Percentiles rank a stretch among this genome's conserved stretches.
These are phyloP conservation scores for Shinisaurus crocodilurus DNA, from an alignment of 2,113 vertebrate genomes.

Conservation along the genomic window DNA sequence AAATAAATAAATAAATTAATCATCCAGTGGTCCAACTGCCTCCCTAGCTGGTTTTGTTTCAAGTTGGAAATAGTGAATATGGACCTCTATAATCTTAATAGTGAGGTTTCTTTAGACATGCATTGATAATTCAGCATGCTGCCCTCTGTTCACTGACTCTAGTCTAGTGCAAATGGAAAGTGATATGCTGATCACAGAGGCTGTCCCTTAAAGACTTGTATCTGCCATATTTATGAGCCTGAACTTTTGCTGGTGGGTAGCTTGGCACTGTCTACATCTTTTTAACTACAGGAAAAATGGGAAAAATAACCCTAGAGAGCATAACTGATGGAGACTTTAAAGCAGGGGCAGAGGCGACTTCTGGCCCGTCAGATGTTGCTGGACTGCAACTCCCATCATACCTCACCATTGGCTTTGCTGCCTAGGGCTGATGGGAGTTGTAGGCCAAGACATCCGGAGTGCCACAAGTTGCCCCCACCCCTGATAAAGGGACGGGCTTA, in stretches of 20 bases:
- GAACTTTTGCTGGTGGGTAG: neutral
- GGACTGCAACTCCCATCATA: too few relatives aligned
- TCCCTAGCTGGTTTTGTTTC: neutral
- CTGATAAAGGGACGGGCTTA: neutral
- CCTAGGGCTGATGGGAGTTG: too few relatives aligned
- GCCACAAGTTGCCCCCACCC: too few relatives aligned
- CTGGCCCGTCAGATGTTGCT: too few relatives aligned
- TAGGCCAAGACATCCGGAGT: too few relatives aligned
- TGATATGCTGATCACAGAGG: neutral
- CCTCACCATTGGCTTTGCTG: too few relatives aligned
- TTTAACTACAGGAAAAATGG: neutral
- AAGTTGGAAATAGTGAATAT: neutral
- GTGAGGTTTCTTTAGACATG: neutral
- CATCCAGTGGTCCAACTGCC: too few relatives aligned
- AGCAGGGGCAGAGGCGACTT: too few relatives aligned
- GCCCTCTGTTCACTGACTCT: neutral
- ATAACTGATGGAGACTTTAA: neutral
- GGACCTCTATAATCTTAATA: neutral
- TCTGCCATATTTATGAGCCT: neutral
- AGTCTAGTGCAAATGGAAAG: neutral
- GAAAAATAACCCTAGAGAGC: too few relatives aligned
- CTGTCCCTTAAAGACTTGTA: neutral
- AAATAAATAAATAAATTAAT: too few relatives aligned
- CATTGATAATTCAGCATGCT: neutral
- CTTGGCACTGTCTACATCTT: neutral